These are phyloP conservation scores for Axinella damicornis DNA, from an alignment of 37 sponge, comb jelly and placozoan species.

Conservation along the genomic window DNA sequence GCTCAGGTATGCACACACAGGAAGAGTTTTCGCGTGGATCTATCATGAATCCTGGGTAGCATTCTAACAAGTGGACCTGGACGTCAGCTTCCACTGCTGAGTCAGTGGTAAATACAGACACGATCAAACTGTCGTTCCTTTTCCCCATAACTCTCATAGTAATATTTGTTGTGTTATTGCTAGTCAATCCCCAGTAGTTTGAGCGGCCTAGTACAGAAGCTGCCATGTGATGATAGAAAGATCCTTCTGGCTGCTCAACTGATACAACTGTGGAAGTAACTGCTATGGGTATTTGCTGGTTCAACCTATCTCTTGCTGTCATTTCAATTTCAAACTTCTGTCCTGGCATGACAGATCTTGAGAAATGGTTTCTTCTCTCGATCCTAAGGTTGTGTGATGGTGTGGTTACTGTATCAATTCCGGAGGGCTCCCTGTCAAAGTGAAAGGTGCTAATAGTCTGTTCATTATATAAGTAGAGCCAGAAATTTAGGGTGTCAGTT, in stretches of 20 bases:
- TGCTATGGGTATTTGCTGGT: constrained; percentile 1
- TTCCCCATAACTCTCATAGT: not conserved
- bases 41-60: too few relatives aligned
- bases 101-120: not conserved
- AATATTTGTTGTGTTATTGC: too few relatives aligned
- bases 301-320: not conserved
- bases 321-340: not conserved
- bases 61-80: too few relatives aligned
- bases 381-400: not conserved
- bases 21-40: too few relatives aligned
- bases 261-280: constrained; percentile 6
- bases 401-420: not conserved
- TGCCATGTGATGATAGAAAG: not conserved
- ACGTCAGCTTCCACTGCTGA: not conserved
- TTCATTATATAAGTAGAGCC: not conserved
- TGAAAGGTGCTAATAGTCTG: not conserved
- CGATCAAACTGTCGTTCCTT: not conserved
- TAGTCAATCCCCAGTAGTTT: not conserved
- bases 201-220: not conserved
- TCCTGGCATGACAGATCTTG: constrained; percentile 22
- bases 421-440: not conserved
- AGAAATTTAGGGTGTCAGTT: too few relatives aligned
- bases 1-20: not conserved
- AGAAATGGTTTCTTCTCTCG: not conserved
- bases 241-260: not conserved